Conservation (phyloP, 2,797 vertebrate genomes). For the Ctenosaura bakeri region DNA sequence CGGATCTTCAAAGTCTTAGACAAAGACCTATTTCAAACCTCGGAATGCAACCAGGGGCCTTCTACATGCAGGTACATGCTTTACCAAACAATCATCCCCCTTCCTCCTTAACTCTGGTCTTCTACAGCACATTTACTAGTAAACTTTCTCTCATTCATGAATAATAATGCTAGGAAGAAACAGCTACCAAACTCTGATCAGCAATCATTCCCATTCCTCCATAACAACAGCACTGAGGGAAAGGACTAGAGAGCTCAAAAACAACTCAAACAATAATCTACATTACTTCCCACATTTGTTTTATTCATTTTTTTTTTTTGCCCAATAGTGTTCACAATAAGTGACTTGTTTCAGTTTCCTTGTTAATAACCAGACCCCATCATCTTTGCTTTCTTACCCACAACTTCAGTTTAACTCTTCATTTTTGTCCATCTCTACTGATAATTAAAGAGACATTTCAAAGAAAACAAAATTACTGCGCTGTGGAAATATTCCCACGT, state of each 20-base stretch:
- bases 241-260: constrained; percentile 2
- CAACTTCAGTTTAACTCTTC: neutral
- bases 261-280: constrained; percentile 28
- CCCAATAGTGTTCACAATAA: constrained; percentile 42
- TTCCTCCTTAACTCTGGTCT: neutral
- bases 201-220: neutral
- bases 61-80: neutral
- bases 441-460: neutral
- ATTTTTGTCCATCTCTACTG: neutral
- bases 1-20: neutral
- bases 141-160: neutral
- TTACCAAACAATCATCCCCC: neutral
- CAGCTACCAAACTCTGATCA: neutral
- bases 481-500: neutral
- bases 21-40: neutral
- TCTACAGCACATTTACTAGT: neutral
- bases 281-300: constrained; percentile 31
- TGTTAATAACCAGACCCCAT: constrained; percentile 48
- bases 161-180: neutral
- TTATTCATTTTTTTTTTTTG: constrained; percentile 50
- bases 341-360: constrained; percentile 66
- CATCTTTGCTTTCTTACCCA: constrained; percentile 64
- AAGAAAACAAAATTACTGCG: neutral
- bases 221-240: neutral
- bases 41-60: neutral